Conservation (phyloP, 1,140 invertebrate genomes). For the Saccostrea cuccullata region DNA sequence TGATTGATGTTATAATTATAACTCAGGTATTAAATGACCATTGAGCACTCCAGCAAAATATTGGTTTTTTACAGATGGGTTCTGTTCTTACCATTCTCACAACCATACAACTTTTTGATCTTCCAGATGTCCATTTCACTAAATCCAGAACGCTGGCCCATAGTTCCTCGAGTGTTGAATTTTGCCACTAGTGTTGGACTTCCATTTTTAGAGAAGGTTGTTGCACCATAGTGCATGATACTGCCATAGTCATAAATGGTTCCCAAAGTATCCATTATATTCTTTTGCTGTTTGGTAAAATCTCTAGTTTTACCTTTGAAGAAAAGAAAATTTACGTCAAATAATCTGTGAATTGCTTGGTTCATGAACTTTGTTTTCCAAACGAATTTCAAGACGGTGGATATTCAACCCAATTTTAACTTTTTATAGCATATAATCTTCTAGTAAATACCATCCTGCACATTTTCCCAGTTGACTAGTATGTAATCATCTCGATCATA, state of each 20-base stretch:
- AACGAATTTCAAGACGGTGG: too few species aligned
- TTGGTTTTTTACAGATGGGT: not conserved
- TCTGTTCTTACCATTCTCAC: not conserved
- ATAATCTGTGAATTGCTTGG: too few species aligned
- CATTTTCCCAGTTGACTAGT: constrained; percentile 86
- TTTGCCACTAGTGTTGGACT: constrained; percentile 74
- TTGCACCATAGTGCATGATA: constrained; percentile 79
- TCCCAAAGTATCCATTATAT: constrained; percentile 53
- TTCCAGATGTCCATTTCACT: constrained; percentile 67
- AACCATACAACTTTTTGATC: constrained; percentile 68
- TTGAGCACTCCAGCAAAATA: too few species aligned
- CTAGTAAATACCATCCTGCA: constrained; percentile 79
- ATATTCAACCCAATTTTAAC: too few species aligned
- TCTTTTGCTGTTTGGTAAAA: constrained; percentile 43
- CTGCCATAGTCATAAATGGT: constrained; percentile 75
- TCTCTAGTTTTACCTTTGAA: constrained; percentile 50
- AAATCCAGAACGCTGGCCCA: constrained; percentile 67
- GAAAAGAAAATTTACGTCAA: not conserved
- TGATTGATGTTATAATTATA: not conserved
- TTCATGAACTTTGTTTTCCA: too few species aligned
- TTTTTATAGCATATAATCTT: too few species aligned
- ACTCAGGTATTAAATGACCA: too few species aligned
- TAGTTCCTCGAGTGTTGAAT: constrained; percentile 58
- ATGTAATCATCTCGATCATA: constrained; percentile 88
- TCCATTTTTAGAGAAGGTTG: constrained; percentile 74